Percentiles rank a stretch among this genome's conserved stretches.
Evolutionary conservation across 1,140 invertebrate genomes (phyloP).

Genomic region (Pseudomyrmex gracilis): DNA sequence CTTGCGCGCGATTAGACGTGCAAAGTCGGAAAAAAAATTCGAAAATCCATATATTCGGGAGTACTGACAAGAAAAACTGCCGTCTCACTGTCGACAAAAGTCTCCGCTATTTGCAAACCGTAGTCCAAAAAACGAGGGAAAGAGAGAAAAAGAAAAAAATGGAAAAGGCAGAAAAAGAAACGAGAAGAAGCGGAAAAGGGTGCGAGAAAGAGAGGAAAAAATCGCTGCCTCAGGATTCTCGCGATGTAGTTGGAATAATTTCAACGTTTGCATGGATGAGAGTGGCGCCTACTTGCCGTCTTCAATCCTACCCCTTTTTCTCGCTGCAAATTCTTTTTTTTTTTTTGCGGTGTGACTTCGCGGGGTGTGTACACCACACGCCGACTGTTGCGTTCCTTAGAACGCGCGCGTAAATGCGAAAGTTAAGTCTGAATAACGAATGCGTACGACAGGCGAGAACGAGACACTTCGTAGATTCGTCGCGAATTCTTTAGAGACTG

Average conservation of each 20-base stretch:
- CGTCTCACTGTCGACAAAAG: background rate
- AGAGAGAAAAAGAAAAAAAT: background rate
- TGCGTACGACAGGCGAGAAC: conserved; percentile 35
- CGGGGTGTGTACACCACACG: background rate
- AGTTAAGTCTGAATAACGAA: conserved; percentile 72
- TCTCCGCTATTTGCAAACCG: conserved; percentile 32
- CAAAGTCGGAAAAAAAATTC: background rate
- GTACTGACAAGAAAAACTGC: conserved; percentile 20
- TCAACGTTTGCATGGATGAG: conserved; percentile 78
- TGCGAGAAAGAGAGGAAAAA: conserved; percentile 23
- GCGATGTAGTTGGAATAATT: conserved; percentile 76
- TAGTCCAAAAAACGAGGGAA: conserved; percentile 3
- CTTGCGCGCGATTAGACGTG: background rate
- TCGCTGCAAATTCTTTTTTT: background rate
- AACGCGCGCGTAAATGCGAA: conserved; percentile 29
- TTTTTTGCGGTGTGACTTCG: conserved; percentile 50
- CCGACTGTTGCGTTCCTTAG: conserved; percentile 57
- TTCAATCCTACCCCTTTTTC: conserved; percentile 7
- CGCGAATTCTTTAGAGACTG: conserved; percentile 66
- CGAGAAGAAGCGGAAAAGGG: background rate
- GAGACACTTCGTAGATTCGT: conserved; percentile 54
- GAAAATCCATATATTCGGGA: background rate
- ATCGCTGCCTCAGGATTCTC: conserved; percentile 60
- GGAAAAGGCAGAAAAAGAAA: background rate
- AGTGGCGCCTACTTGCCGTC: background rate